phyloP scores from a whole-genome alignment of 2,888 invertebrate species.

The Eupithecia dodoneata region DNA sequence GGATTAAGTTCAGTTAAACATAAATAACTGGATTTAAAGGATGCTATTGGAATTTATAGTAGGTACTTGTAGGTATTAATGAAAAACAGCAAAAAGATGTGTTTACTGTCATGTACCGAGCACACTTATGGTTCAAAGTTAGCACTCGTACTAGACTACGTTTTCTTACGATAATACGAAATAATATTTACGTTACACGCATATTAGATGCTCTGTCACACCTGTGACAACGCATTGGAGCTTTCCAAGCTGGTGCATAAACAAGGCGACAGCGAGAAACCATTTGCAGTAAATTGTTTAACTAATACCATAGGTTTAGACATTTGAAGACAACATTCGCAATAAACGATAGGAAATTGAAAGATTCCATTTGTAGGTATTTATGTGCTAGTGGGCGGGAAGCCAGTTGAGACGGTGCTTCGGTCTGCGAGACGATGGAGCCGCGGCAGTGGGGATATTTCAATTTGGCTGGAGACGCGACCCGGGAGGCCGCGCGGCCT shows the following conservation, averaged over 20 bases:
- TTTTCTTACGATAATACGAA: constrained; percentile 26
- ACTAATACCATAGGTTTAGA: constrained; percentile 17
- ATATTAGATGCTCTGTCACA: constrained; percentile 21
- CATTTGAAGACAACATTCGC: constrained; percentile 18
- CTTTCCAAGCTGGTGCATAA: constrained; percentile 7
- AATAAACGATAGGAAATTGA: constrained; percentile 27
- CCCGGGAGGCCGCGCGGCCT: constrained; percentile 78
- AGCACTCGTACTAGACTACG: not conserved
- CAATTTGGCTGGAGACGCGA: constrained; percentile 82
- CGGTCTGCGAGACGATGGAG: constrained; percentile 36
- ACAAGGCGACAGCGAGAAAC: constrained; percentile 9
- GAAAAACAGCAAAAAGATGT: not conserved
- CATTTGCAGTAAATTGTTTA: constrained; percentile 25
- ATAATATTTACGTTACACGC: constrained; percentile 17
- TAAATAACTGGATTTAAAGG: not conserved
- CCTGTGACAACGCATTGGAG: constrained; percentile 22
- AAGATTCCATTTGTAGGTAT: constrained; percentile 49
- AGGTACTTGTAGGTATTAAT: not conserved
- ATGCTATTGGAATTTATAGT: not conserved
- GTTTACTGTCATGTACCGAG: not conserved
- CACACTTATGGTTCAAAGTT: not conserved
- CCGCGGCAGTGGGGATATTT: constrained; percentile 73
- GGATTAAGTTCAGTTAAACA: not conserved
- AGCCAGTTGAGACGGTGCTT: constrained; percentile 33
- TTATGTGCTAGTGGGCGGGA: constrained; percentile 50